phyloP scores from a whole-genome alignment of 2,113 vertebrate genomes.

The Chamaea fasciata region DNA sequence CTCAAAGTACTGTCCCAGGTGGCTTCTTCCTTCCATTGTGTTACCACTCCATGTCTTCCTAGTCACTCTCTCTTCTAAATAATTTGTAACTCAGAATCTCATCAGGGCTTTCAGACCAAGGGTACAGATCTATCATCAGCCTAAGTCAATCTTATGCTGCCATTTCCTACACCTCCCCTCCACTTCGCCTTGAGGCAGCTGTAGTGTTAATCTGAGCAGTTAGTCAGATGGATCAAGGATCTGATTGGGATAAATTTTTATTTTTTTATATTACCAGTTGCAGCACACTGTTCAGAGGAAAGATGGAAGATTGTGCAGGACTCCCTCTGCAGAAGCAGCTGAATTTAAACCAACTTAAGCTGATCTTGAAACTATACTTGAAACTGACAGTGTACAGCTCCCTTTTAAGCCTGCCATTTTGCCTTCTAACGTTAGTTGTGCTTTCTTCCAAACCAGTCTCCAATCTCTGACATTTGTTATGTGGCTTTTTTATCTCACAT shows the following conservation, averaged over 20 bases:
- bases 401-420: neutral
- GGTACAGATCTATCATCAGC: neutral
- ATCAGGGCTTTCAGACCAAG: neutral
- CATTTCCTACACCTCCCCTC: neutral
- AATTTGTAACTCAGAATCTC: conserved; percentile 10
- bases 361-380: neutral
- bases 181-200: neutral
- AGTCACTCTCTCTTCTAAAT: neutral
- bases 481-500: neutral
- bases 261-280: neutral
- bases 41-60: neutral
- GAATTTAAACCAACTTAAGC: neutral
- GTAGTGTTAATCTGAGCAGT: neutral
- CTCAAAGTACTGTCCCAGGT: neutral
- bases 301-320: neutral
- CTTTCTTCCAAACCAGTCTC: neutral
- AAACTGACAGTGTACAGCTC: neutral
- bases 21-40: neutral
- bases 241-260: neutral
- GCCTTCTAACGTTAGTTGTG: neutral
- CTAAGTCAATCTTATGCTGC: neutral
- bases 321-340: neutral
- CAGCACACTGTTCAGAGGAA: neutral
- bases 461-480: neutral
- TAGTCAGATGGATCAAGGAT: neutral